Percentiles rank a stretch among this genome's conserved stretches.
phyloP scores from a whole-genome alignment of 2,113 vertebrate genomes.

The Scytalopus superciliaris region DNA sequence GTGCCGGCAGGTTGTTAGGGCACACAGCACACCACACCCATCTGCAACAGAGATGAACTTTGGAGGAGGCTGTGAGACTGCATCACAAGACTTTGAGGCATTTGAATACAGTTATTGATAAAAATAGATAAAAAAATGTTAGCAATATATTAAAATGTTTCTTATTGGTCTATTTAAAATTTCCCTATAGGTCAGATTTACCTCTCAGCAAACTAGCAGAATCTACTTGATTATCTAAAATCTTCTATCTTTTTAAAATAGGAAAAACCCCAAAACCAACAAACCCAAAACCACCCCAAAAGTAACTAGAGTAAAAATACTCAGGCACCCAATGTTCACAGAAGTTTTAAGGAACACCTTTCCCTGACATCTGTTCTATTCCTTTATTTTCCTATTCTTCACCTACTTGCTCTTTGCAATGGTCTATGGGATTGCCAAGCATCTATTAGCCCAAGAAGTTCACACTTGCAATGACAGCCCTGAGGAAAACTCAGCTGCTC shows the following conservation, averaged over 20 bases:
- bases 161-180: not conserved
- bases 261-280: not conserved
- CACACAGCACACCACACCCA: fast-evolving
- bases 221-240: not conserved
- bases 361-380: not conserved
- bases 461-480: not conserved
- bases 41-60: not conserved
- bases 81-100: not conserved
- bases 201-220: not conserved
- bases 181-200: not conserved
- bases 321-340: not conserved
- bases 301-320: not conserved
- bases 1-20: too few relatives aligned
- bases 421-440: not conserved
- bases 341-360: not conserved
- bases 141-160: not conserved
- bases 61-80: not conserved
- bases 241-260: not conserved
- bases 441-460: not conserved
- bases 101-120: not conserved
- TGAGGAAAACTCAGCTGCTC: not conserved
- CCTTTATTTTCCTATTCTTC: not conserved
- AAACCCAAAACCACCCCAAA: not conserved
- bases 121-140: not conserved
- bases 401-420: not conserved